Conservation (phyloP, 2,113 vertebrate species). For the Lycaon pictus region DNA sequence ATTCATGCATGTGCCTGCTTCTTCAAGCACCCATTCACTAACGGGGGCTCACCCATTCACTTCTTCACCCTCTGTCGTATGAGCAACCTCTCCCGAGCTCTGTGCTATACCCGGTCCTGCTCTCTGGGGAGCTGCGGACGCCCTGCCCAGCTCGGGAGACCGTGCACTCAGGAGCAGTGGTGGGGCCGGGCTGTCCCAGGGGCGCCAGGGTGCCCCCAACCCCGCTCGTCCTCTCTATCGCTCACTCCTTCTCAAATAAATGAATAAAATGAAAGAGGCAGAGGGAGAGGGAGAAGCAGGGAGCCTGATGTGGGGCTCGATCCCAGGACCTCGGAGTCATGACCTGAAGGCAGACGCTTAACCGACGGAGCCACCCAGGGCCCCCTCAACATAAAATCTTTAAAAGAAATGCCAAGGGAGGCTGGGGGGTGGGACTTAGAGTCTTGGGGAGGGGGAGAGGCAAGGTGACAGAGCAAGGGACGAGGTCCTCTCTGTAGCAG, state of each 20-base stretch:
- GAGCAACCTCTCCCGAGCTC: not conserved
- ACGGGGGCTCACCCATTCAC: not conserved
- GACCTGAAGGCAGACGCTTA: too few relatives aligned
- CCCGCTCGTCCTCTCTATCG: not conserved
- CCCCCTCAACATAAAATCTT: not conserved
- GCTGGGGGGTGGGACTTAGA: not conserved
- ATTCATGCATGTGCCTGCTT: slow-evolving; percentile 60
- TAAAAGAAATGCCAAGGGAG: not conserved
- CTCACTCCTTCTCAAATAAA: not conserved
- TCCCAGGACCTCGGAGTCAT: too few relatives aligned
- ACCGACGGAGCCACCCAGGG: too few relatives aligned
- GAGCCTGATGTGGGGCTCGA: too few relatives aligned
- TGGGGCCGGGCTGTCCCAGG: not conserved
- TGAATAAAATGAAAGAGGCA: not conserved
- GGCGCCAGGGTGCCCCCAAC: not conserved
- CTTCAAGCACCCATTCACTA: not conserved
- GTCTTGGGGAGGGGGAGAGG: not conserved
- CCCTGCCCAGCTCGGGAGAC: not conserved
- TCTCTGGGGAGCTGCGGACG: not conserved
- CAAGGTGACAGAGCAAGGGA: not conserved
- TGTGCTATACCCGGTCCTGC: too few relatives aligned
- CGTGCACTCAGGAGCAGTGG: not conserved
- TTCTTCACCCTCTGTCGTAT: not conserved
- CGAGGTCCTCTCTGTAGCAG: not conserved
- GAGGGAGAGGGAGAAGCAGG: too few relatives aligned